Evolutionary conservation across 2,888 invertebrate genomes (phyloP), one percentile per base, ranked within the genome.

Genomic region (Elysia crispata): DNA sequence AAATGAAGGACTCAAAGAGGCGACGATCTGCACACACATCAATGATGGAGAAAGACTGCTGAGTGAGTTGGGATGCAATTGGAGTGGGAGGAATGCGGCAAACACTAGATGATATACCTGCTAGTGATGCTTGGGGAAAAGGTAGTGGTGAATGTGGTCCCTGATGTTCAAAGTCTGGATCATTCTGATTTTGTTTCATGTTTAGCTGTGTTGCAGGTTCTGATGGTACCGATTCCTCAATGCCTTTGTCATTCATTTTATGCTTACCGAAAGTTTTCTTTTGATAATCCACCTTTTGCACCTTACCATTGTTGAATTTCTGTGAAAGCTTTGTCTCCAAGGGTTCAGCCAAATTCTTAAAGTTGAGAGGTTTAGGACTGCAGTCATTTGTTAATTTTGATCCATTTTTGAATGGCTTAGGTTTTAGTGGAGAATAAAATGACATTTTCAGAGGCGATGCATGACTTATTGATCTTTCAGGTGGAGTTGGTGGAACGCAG

Each of bases 401-500:
- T 3, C 41, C 41, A 41, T 41, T 6, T 28, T 13, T 15, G 5
- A 33, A n/a, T 54, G 25, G 23, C 28, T 64, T 72, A 41, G 54
- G 72, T 73, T 66, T 67, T 18, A 57, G 28, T 54, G 79, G 79
- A 54, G 79, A 75, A 50, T 41, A 60, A 62, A 75, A 66, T 11
- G 74, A 31, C 23, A 79, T 25, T 60, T 33, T 80, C 30, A 62
- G 64, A 23, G 79, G 69, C 1, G 75, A 79, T 13, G 60, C 41
- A 67, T 13, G 18, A 41, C 1, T 60, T 6, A 66, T 79, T 67
- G 76, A 80, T n/a, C 85, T 83, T 64, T 85, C 86, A 23, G 91
- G 90, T 1, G 91, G 91, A 3, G 91, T 91, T 30, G 91, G 91
- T 1, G 91, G 90, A 8, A 91, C 84, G 82, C 85, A 89, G 49